Evolutionary conservation across 1,140 invertebrate genomes (phyloP), one percentile per base, ranked within the genome.

Genomic region (Drosophila triauraria): DNA sequence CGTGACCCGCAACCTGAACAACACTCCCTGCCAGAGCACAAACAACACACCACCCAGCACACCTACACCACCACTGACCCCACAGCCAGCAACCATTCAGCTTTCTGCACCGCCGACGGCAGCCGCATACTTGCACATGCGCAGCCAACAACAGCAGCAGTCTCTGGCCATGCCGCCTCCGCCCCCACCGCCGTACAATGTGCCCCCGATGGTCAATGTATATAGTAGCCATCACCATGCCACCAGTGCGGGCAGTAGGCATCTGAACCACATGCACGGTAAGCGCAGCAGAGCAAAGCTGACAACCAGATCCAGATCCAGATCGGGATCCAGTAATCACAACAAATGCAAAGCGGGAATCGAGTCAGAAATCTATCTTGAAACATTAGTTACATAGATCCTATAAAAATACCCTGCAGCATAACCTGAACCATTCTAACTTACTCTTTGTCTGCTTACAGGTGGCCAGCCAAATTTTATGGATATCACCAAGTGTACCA

Each of bases 401-500:
- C 17, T 3, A 60, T 1, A 20, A 20, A 20, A 12, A 20, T 43
- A 25, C 15, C 9, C 32, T 38, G 30, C 2, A 27, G 15, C 6
- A 27, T 13, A 7, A 15, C 15, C 3, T 6, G 20, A 38, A 32
- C 17, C 10, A 7, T 9, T 7, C 4, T 13, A 20, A 51, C 17
- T 35, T 42, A 58, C 30, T 20, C 46, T 4, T 27, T 2, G 30
- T 50, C 32, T 48, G 6, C 17, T 20, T 32, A 15, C 74, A 91
- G 88, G 84, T 88, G 84, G 79, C 32, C 81, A 90, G 72, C 81
- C 81, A 86, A 91, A 91, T 67, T 91, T 87, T 86, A 91, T 91
- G 80, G 86, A 91, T 91, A 91, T 72, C 86, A 86, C 86, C 47
- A 91, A 91, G 79, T 91, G 87, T 75, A 82, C 86, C 68, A 91